Evolutionary conservation across 2,888 invertebrate genomes (phyloP), one percentile per base, ranked within the genome.

Genomic region (Liposcelis brunnea): DNA sequence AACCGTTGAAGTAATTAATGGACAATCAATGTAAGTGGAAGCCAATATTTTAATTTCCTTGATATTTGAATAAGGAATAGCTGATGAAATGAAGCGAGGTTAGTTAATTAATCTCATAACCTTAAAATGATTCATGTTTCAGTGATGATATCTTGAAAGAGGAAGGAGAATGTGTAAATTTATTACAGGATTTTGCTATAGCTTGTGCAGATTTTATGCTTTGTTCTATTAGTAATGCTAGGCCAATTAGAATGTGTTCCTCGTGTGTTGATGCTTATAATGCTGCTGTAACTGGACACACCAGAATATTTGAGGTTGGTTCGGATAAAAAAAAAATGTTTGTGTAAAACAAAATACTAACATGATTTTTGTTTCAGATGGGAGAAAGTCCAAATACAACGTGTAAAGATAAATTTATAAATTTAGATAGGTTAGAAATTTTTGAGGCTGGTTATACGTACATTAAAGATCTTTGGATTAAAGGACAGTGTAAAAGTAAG

Each of bases 401-500:
- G 15, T 79, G 79, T 58, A 67, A 69, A 52, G 68, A 71, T 47
- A 56, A 69, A 48, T 72, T 70, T 51, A 63, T 73, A 49, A 74
- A 76, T 52, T 62, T 71, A 45, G 78, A 79, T 56, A 65, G 76
- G 52, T 58, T 78, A 46, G 70, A 77, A 64, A 71, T 72, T 42
- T 65, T 78, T 16, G 59, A 71, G 49, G 67, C 68, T 47, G 68
- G 72, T 49, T 70, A 74, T 60, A 58, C 66, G 38, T 71, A 68
- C 54, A 70, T 70, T 51, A 54, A 63, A 47, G 59, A 65, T 52
- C 59, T 77, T 50, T 78, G 77, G 77, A 59, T 64, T 19, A 67
- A 69, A 57, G 77, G 73, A 44, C 69, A 72, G 54, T 79, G 79
- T 60, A 63, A 71, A 60, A 69, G 78, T 77, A 63, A 58, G 59